Percentiles rank a stretch among this genome's conserved stretches.
These are phyloP conservation scores for Chrysolina oricalcia DNA, from an alignment of 2,888 invertebrate genomes.

Conservation along the genomic window DNA sequence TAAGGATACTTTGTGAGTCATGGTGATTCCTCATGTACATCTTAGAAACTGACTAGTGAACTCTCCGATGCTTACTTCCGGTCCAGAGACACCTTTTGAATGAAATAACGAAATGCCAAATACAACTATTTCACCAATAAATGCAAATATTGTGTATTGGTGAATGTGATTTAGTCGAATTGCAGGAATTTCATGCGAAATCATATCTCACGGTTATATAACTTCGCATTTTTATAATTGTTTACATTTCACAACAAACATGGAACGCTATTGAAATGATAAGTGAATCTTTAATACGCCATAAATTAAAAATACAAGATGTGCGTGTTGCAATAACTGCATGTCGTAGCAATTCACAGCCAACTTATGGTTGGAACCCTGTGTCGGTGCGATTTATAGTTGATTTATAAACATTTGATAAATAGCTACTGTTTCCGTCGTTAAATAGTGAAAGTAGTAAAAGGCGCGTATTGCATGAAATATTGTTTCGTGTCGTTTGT, in stretches of 20 bases:
- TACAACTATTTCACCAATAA: no score
- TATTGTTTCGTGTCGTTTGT: not conserved
- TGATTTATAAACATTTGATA: constrained; percentile 11
- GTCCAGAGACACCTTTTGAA: no score
- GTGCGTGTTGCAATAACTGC: constrained; percentile 10
- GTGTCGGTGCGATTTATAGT: not conserved
- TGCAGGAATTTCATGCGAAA: no score
- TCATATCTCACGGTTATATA: not conserved
- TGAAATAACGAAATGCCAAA: no score
- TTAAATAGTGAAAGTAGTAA: not conserved
- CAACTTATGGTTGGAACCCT: not conserved
- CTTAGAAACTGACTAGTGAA: no score
- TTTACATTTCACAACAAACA: not conserved
- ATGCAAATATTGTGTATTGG: no score
- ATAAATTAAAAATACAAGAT: not conserved
- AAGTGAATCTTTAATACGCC: not conserved
- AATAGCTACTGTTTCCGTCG: constrained; percentile 3
- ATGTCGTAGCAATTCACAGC: not conserved
- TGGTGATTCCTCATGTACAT: no score
- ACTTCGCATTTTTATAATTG: not conserved
- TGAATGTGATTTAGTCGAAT: no score
- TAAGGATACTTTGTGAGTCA: no score
- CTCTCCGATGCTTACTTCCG: no score
- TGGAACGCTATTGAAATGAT: not conserved
- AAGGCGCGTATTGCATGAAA: not conserved